These are phyloP conservation scores for Drosophila lacertosa DNA, from an alignment of 1,140 invertebrate genomes.

Conservation along the genomic window DNA sequence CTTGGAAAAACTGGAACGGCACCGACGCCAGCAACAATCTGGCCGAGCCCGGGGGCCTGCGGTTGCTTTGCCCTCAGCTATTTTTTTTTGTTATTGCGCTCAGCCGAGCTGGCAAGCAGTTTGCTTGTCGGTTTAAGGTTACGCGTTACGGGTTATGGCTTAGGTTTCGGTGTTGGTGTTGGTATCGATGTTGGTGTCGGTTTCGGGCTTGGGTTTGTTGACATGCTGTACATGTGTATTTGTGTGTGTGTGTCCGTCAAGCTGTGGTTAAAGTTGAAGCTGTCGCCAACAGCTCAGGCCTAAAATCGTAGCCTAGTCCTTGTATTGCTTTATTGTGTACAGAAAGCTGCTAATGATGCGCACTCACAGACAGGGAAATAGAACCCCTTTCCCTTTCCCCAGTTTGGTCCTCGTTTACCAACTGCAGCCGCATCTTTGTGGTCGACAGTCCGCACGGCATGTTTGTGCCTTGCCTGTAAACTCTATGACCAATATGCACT, in stretches of 20 bases:
- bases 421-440: constrained; percentile 18
- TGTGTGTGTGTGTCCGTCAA: neutral
- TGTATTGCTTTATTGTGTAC: constrained; percentile 50
- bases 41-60: constrained; percentile 21
- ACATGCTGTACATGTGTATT: constrained; percentile 46
- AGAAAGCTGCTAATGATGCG: constrained; percentile 48
- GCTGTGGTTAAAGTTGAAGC: neutral
- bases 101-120: constrained; percentile 2
- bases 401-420: neutral
- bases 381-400: too few species aligned
- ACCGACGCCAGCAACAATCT: constrained; percentile 1
- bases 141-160: constrained; percentile 7
- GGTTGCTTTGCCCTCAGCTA: constrained; percentile 13
- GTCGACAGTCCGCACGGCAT: constrained; percentile 19
- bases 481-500: neutral
- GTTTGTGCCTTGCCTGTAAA: constrained; percentile 2
- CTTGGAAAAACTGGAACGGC: constrained; percentile 13
- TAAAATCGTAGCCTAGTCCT: constrained; percentile 1
- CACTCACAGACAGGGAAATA: neutral
- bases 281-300: constrained; percentile 9
- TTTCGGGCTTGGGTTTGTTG: constrained; percentile 39
- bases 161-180: constrained; percentile 18
- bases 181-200: constrained; percentile 18
- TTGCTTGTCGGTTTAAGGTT: constrained; percentile 30
- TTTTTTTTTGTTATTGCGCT: too few species aligned